Evolutionary conservation across 2,797 vertebrate species (phyloP).

Genomic region (Geotrypetes seraphini): DNA sequence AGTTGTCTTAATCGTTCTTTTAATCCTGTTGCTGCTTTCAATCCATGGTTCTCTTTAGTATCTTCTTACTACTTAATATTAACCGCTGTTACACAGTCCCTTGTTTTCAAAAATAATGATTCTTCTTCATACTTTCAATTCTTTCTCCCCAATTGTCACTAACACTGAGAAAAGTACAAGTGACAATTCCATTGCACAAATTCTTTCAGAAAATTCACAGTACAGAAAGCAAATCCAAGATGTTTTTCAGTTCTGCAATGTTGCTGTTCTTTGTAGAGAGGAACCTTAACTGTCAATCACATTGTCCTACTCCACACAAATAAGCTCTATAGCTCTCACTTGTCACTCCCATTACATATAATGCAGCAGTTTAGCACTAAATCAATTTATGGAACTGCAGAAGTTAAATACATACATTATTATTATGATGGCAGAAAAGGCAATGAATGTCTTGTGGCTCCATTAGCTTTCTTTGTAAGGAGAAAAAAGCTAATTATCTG

Average conservation of each 20-base stretch:
- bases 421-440: conserved; percentile 31
- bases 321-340: conserved; percentile 20
- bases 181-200: conserved; percentile 11
- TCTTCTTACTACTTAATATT: too few species aligned
- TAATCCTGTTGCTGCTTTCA: too few species aligned
- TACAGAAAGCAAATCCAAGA: conserved; percentile 13
- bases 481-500: conserved; percentile 42
- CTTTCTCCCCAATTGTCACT: not conserved
- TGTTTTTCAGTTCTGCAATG: conserved; percentile 7
- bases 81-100: too few species aligned
- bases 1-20: too few species aligned
- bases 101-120: not conserved
- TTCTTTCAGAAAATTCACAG: conserved; percentile 7
- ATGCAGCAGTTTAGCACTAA: conserved; percentile 30
- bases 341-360: conserved; percentile 21
- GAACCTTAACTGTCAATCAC: conserved; percentile 25
- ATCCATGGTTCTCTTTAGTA: too few species aligned
- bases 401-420: conserved; percentile 43
- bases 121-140: too few species aligned
- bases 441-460: conserved; percentile 24
- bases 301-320: conserved; percentile 16
- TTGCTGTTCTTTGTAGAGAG: conserved; percentile 1
- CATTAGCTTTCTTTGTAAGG: conserved; percentile 39
- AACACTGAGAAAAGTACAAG: conserved; percentile 1
- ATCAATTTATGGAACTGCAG: conserved; percentile 30